Base-by-base conservation (phyloP, 53 echinoderm and acorn worm genomes). In the Henricia sp. region DNA sequence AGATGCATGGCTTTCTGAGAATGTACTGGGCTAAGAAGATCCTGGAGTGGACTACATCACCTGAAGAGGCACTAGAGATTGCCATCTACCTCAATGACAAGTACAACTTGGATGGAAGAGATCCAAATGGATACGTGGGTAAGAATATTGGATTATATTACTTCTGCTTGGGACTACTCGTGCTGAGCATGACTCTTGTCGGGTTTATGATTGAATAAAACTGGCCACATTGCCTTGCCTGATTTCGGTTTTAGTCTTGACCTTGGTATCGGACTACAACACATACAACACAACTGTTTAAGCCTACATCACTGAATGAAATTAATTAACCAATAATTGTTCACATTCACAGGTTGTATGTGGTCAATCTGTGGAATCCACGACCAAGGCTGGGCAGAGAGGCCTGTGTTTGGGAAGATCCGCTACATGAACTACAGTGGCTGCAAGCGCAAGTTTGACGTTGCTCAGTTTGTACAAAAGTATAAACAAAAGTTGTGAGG, bases 1-100 rank as follows among this genome's bases (percentile, higher is more conserved):
- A 94, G 89, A 94, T 94, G 94, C 94, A 94, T 60, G 94, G 94
- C 9, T 94, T 91, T 59, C 52, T 94, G 39, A 68, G 94, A 30
- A 94, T 94, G 94, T 94, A 94, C 80, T 94, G 94, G 94, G 94
- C 94, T 34, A 94, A 94, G 84, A 94, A 94, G 89, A 94, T 94
- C 56, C 74, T 94, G 28, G 94, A 94, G 64, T 94, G 94, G 94
- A 94, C 91, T 16, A 30, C 82, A 41, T 94, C 94, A 32, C 94
- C 94, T 0, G 89, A 91, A 67, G 77, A 89, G 36, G 94, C 94
- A 11, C 70, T 91, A 30, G 77, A 91, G 43, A 89, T 91, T 14
- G 91, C 94, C 43, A 91, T 94, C 46, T 89, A 91, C 74, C 91
- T 94, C 82, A 94, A 94, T 43, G 94, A 94, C 60, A 77, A 88